Base-by-base conservation (phyloP, 2,113 vertebrate genomes). In the Cyprinodon brontotheroides region DNA sequence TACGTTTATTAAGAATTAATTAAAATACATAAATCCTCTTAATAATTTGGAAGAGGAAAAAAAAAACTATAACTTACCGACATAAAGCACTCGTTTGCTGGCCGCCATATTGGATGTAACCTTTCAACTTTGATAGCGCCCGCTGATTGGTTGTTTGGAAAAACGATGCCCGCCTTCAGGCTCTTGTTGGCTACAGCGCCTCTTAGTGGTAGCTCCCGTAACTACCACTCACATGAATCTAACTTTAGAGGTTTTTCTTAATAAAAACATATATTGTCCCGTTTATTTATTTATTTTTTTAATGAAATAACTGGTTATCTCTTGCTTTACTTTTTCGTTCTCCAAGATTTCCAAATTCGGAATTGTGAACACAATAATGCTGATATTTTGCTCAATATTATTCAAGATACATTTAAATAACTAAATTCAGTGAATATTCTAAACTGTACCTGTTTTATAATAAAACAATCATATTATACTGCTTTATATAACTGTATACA, bases 21-120 rank as follows among this genome's bases (percentile, higher is more conserved):
- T 57, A 57, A 65, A 37, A 47, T 4, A 36, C 41, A 45, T 1
- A 64, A 20, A 39, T 8, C 14, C 2, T 3, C 61, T 36, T 3
- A n/a, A 15, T 3, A 5, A 0, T 2, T 37, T 71, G 62, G 37
- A 20, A 3, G 10, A 1, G 0, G 48, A 79, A 84, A 74, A 8
- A 48, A 29, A 57, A 57, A 57, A 20, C 41, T 39, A 0, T 1
- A 47, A 89, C 93, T 92, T 40, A 94, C 93, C 93, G 22, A 95
- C 80, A 93, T 94, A 94, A 47, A 94, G 71, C 43, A 94, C 94
- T 82, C 94, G 91, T 73, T 94, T 93, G 17, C 43, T 91, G 0
- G 92, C 64, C 70, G 94, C 93, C 93, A 95, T 95, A 2, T 93
- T 93, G 48, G 59, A 83, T 60, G 22, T 85, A 29, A 89, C 73